A percentile compares a stretch with the other conserved stretches of the same genome.
Evolutionary conservation across 2,888 invertebrate species (phyloP).

Genomic region (Ptychoptera contaminata): DNA sequence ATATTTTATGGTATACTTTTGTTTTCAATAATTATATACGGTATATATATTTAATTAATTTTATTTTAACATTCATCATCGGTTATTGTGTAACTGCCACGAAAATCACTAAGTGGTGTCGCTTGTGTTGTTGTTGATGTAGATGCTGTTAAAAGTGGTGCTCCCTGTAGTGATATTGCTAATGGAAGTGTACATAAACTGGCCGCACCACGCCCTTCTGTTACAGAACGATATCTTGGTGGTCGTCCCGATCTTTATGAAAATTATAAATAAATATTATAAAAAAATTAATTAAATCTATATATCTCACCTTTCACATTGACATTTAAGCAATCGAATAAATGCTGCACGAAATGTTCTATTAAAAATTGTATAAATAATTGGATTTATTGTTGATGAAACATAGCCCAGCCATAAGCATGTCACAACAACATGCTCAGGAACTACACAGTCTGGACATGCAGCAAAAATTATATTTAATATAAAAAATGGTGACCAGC

Average conservation of each 20-base stretch:
- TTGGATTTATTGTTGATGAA: constrained; percentile 83
- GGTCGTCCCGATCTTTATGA: constrained; percentile 49
- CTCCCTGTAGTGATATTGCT: constrained; percentile 59
- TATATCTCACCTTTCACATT: constrained; percentile 51
- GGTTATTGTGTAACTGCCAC: constrained; percentile 26
- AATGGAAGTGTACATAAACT: constrained; percentile 57
- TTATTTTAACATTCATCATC: constrained; percentile 21
- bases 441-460: constrained; percentile 63
- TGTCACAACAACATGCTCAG: constrained; percentile 50
- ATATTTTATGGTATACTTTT: no score
- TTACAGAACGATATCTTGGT: constrained; percentile 52
- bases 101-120: constrained; percentile 29
- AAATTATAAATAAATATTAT: not conserved
- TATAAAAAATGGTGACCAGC: constrained; percentile 87
- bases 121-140: constrained; percentile 24
- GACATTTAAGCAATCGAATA: constrained; percentile 55
- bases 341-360: constrained; percentile 77
- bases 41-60: no score
- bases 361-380: constrained; percentile 89
- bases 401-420: constrained; percentile 88
- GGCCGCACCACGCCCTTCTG: constrained; percentile 51
- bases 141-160: constrained; percentile 31
- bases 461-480: constrained; percentile 76
- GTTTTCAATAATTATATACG: no score
- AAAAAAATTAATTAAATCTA: not conserved